Evolutionary conservation across 2,888 invertebrate species (phyloP).

Genomic region (Pachliopta kotzebuea): DNA sequence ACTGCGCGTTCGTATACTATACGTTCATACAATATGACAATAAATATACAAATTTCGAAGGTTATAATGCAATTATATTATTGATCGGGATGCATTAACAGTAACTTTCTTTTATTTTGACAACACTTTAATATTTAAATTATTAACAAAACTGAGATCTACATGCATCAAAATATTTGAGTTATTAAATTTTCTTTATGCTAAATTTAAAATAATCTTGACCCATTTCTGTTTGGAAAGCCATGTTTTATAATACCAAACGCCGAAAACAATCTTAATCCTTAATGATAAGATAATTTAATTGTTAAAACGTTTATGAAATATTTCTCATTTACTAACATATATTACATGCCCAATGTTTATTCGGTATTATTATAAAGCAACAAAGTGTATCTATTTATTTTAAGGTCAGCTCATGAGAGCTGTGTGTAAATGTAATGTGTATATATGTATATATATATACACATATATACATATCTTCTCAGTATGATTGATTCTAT

Average conservation of each 20-base stretch:
- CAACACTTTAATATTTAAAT: no score
- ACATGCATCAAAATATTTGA: no score
- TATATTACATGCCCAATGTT: neutral
- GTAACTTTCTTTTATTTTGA: neutral
- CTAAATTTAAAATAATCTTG: constrained; percentile 39
- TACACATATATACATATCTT: neutral
- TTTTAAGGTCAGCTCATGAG: neutral
- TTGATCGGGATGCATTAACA: neutral
- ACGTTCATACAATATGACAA: neutral
- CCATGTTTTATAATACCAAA: constrained; percentile 29
- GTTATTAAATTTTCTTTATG: constrained; percentile 36
- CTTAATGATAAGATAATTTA: neutral
- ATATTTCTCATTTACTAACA: no score
- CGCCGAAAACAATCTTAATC: neutral
- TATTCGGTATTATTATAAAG: neutral
- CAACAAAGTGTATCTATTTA: no score
- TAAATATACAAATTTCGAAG: neutral
- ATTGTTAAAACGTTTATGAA: neutral
- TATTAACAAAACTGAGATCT: no score
- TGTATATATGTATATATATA: neutral
- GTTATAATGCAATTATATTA: no score
- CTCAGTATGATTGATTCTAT: constrained; percentile 44
- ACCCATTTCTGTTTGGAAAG: constrained; percentile 38
- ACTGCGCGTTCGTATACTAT: constrained; percentile 10
- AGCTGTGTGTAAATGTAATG: neutral